Evolutionary conservation across 2,797 vertebrate genomes (phyloP), one percentile per base, ranked within the genome.

Genomic region (Ceyx erithaca): DNA sequence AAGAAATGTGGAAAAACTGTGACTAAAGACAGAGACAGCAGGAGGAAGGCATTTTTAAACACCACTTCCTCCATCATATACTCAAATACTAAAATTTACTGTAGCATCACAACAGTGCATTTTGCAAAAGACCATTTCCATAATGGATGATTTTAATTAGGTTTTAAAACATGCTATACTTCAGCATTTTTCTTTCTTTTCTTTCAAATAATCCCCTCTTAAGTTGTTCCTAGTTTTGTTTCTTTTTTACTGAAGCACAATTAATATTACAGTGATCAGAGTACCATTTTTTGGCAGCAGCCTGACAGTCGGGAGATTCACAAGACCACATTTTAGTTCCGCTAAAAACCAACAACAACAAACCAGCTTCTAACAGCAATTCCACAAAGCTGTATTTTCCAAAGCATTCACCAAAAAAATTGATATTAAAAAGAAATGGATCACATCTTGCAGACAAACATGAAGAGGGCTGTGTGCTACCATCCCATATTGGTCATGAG

Each of bases 1-100:
- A 94, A 92, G 78, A 93, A 90, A 96, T 6, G 62, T 70, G 43
- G 94, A 96, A 96, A 95, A 93, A 43, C 46, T 76, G 40, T 80
- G 75, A 89, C 31, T 94, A 92, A 69, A 69, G 35, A 77, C 9
- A 94, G 9, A 86, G 59, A 63, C 14, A 66, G 70, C 6, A 67
- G 14, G 2, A 80, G 8, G 80, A 83, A 85, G 23, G 26, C 37
- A 61, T 76, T 76, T 93, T 85, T 26, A 76, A 94, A 57, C 58
- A 49, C 6, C 58, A 41, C 43, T 57, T 80, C 52, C 78, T 89
- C 52, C 43, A 85, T 66, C 30, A 22, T 20, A 68, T 33, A 40
- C 40, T 79, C 9, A 73, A 73, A 5, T 49, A 91, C 30, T 61
- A 76, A 46, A 78, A 66, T 86, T 82, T 82, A 91, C 61, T 35